Percentiles rank a stretch among this genome's conserved stretches.
Conservation (phyloP, 2,797 vertebrate species). For the Dipus sagitta region DNA sequence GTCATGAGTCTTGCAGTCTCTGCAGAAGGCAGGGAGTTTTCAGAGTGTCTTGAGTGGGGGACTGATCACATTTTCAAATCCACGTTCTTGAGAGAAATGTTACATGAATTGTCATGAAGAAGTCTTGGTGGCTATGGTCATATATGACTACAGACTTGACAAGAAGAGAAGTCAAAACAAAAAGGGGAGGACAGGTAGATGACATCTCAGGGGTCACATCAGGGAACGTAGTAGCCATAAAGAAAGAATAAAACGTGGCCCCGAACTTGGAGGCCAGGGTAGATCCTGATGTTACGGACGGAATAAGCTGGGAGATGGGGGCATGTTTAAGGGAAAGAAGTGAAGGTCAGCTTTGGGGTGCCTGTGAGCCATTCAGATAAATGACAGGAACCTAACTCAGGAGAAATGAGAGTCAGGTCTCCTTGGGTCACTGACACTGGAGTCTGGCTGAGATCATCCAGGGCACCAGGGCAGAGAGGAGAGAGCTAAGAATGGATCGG, state of each 20-base stretch:
- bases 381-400: background rate
- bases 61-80: constrained; percentile 2
- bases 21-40: background rate
- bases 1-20: background rate
- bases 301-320: background rate
- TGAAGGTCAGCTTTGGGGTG: background rate
- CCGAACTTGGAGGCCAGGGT: background rate
- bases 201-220: background rate
- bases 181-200: background rate
- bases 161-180: background rate
- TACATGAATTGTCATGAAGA: background rate
- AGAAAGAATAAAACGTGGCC: background rate
- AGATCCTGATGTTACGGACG: background rate
- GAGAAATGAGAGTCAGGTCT: background rate
- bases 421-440: background rate
- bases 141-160: background rate
- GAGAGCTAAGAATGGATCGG: background rate
- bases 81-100: background rate
- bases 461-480: background rate
- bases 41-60: background rate
- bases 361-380: background rate
- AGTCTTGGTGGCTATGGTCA: background rate
- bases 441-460: background rate
- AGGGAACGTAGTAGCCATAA: background rate
- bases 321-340: background rate